phyloP scores from a whole-genome alignment of 1,140 invertebrate genomes.

The Charaxes varanes region DNA sequence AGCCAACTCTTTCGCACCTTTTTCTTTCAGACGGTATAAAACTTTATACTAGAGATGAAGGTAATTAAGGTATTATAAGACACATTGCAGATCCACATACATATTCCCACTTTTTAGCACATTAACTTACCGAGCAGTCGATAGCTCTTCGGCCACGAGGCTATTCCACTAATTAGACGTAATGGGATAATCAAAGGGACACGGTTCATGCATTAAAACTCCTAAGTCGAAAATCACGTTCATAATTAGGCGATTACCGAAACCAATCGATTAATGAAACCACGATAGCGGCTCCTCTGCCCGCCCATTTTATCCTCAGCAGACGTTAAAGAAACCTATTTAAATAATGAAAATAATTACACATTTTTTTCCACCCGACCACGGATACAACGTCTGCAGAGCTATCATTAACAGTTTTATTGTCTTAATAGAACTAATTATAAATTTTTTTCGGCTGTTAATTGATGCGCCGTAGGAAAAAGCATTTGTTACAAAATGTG shows the following conservation, averaged over 20 bases:
- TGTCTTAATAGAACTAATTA: slow-evolving; percentile 73
- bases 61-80: too few relatives aligned
- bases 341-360: slow-evolving; percentile 73
- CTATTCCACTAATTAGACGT: slow-evolving; percentile 54
- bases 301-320: slow-evolving; percentile 56
- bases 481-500: slow-evolving; percentile 71
- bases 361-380: slow-evolving; percentile 67
- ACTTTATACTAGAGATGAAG: too few relatives aligned
- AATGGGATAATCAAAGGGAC: slow-evolving; percentile 59
- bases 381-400: slow-evolving; percentile 66
- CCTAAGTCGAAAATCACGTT: slow-evolving; percentile 53
- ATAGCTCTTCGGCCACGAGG: slow-evolving; percentile 24
- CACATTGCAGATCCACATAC: neutral
- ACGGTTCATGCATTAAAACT: slow-evolving; percentile 68
- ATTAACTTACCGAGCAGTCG: slow-evolving; percentile 37
- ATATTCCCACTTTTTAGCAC: slow-evolving; percentile 33
- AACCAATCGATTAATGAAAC: slow-evolving; percentile 71
- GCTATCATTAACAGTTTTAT: slow-evolving; percentile 72
- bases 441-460: slow-evolving; percentile 71
- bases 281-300: slow-evolving; percentile 54
- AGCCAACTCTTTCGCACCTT: too few relatives aligned
- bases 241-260: slow-evolving; percentile 72
- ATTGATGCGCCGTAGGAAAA: slow-evolving; percentile 66
- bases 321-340: slow-evolving; percentile 67
- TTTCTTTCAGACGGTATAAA: too few relatives aligned